Base-by-base conservation (phyloP, 2,113 vertebrate genomes). In the Lanius ludovicianus region DNA sequence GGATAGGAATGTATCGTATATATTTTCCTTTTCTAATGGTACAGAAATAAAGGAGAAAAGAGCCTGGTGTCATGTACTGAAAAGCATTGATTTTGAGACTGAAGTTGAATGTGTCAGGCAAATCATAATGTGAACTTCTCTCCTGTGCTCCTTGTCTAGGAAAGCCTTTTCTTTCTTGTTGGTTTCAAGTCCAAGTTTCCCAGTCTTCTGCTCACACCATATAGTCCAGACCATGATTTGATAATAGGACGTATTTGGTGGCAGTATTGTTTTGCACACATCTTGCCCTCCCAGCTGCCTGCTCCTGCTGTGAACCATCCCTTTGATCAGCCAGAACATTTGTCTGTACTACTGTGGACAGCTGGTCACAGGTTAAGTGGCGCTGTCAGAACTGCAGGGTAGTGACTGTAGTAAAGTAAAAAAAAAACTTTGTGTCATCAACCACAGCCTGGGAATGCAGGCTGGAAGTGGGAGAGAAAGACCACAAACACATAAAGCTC, bases 11-110 rank as follows among this genome's bases (percentile, higher is more conserved):
- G 2, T 57, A 53, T 52, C 13, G 17, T 73, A 8, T 7, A 37
- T 3, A 5, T n/a, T 57, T 85, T 85, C 11, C 9, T 44, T 60
- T 87, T 46, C 28, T 47, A 2, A 2, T 1, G 0, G 0, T 27
- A 85, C n/a, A 83, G 31, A 71, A 74, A 55, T 16, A 67, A 14
- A 82, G 59, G 22, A 73, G 57, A 47, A 56, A 79, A 65, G 64
- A 91, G 6, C 6, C 28, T 87, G 25, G 11, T 28, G 3, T 57
- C 5, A 5, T n/a, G 20, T 27, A 31, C 39, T 78, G 59, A 69
- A 86, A 65, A 33, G 1, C 13, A 10, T 11, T 67, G 24, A 9
- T 17, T 80, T 92, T 81, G 35, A 87, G 53, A 39, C 44, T 42
- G 60, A 70, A 87, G 33, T 31, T 89, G 46, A 84, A 37, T 27